These are phyloP conservation scores for Diadema setosum DNA, from an alignment of 35 echinoderm and acorn worm species.

Conservation along the genomic window DNA sequence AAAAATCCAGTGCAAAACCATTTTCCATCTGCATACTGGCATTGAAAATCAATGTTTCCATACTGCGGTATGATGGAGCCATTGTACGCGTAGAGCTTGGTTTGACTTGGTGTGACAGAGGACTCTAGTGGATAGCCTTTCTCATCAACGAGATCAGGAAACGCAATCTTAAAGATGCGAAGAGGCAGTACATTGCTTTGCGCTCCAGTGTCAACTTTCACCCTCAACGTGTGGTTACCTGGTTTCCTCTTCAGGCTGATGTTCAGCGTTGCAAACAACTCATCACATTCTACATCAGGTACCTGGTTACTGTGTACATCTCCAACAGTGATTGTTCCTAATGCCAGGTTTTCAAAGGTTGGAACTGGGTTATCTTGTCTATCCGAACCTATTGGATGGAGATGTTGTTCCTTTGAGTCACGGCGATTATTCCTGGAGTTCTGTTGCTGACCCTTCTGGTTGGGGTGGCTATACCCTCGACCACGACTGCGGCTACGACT, in stretches of 20 bases:
- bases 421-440: not conserved
- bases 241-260: not conserved
- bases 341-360: not conserved
- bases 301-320: too few relatives aligned
- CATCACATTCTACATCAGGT: not conserved
- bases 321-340: too few relatives aligned
- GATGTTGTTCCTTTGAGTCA: not conserved
- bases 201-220: slow-evolving; percentile 14
- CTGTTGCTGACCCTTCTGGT: not conserved
- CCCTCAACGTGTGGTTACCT: not conserved
- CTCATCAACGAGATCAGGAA: not conserved
- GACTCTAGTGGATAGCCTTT: not conserved
- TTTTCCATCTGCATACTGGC: not conserved
- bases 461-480: too few relatives aligned
- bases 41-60: not conserved
- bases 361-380: too few relatives aligned
- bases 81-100: not conserved
- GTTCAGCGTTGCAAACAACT: not conserved
- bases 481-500: too few relatives aligned
- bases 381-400: too few relatives aligned
- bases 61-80: not conserved
- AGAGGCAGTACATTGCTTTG: not conserved
- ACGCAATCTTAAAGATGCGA: not conserved
- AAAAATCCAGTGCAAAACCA: not conserved
- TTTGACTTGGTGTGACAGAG: not conserved